phyloP scores from a whole-genome alignment of 92 coral and sea anemone genomes.

The Porites cylindrica region DNA sequence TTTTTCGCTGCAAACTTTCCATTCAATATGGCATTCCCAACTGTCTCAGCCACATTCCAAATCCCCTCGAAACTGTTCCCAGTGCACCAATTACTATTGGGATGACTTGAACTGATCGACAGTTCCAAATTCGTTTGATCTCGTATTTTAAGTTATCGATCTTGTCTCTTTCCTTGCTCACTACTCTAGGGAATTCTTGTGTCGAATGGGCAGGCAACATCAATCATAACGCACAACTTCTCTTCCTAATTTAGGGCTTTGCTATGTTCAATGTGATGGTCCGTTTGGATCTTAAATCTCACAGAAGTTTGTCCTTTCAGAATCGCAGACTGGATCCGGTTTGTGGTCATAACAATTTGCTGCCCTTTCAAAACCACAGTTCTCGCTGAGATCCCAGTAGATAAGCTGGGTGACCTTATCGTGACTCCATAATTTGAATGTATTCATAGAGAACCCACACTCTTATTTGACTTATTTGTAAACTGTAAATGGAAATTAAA shows the following conservation, averaged over 20 bases:
- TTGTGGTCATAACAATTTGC: neutral
- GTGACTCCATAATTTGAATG: slow-evolving; percentile 16
- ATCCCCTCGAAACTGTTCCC: neutral
- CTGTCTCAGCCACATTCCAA: neutral
- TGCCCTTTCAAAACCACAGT: neutral
- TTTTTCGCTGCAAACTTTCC: neutral
- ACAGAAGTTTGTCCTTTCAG: neutral
- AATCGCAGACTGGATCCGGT: neutral
- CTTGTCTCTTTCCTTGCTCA: slow-evolving; percentile 1
- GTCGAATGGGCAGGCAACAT: too few relatives aligned
- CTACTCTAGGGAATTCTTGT: neutral
- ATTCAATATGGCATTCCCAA: neutral
- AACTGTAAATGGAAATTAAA: too few relatives aligned
- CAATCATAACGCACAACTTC: neutral
- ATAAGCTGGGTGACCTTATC: slow-evolving; percentile 25
- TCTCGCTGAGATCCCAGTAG: neutral
- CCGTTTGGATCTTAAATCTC: neutral
- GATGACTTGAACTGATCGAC: slow-evolving; percentile 20
- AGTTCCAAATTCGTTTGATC: slow-evolving; percentile 14
- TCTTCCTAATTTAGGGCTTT: neutral
- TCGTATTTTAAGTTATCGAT: slow-evolving; percentile 8
- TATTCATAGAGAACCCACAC: too few relatives aligned
- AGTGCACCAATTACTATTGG: neutral
- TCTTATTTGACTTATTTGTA: too few relatives aligned
- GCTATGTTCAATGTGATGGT: slow-evolving; percentile 8